Base-by-base conservation (phyloP, 1,140 invertebrate genomes). In the Drosophila ananassae region DNA sequence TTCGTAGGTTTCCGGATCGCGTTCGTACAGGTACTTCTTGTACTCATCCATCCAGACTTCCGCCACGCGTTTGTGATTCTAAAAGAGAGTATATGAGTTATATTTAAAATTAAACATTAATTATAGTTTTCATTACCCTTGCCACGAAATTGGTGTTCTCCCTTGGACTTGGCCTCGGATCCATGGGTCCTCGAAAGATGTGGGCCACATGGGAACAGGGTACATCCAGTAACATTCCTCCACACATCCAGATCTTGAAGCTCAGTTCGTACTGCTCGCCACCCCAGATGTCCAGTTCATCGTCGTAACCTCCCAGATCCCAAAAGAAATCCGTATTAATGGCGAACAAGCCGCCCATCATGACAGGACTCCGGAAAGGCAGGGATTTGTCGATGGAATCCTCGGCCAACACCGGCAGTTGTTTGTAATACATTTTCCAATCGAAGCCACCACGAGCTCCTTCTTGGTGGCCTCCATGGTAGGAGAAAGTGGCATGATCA, bases 211-310 rank as follows among this genome's bases (percentile, higher is more conserved):
- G 94, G 1, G 98, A 99, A 90, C 98, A 99, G 2, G 98, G 98
- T 10, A 93, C 95, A 92, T 94, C 98, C 92, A 93, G 95, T 97
- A 96, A 97, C 94, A 96, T 96, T 85, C 99, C 99, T 92, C 94
- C 98, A 73, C 96, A 96, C 90, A 96, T 96, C 95, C 96, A 96
- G 50, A 98, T 97, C 93, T 99, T 97, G 79, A 99, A 99, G 50
- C 98, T 99, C 54, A 99, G 94, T 92, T 99, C 98, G 63, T 99
- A 96, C 87, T 99, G 99, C 92, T 99, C 98, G 12, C 98, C 98
- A 30, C 98, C 98, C 98, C 98, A 99, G 92, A 95, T 96, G 71
- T 96, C 98, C 84, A 99, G 94, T 24, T 95, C 94, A 21, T 95
- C 94, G 92, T 99, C 98, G 89, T 99, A 99, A 2, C 97, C 97